phyloP scores from a whole-genome alignment of 2,797 vertebrate species.

The Fratercula arctica region DNA sequence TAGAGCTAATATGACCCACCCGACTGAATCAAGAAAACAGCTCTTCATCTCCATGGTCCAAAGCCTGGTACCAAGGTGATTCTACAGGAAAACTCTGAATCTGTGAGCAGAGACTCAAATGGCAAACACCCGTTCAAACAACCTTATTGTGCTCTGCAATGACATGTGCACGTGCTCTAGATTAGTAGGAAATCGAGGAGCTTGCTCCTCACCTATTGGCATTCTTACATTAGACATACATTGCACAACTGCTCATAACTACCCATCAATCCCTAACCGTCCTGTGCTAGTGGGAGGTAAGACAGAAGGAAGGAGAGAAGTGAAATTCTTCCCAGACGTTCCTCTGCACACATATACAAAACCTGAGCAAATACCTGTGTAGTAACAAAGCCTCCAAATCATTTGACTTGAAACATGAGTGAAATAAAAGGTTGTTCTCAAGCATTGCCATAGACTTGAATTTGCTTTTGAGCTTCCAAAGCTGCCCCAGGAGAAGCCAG shows the following conservation, averaged over 20 bases:
- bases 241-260: not conserved
- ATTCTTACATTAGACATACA: not conserved
- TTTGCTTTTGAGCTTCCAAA: not conserved
- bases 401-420: not conserved
- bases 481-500: not conserved
- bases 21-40: not conserved
- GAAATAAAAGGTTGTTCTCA: not conserved
- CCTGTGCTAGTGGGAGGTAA: not conserved
- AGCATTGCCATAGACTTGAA: not conserved
- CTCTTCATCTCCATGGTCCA: not conserved
- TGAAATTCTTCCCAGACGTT: not conserved
- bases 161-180: not conserved
- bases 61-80: not conserved
- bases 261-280: not conserved
- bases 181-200: not conserved
- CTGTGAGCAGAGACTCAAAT: not conserved
- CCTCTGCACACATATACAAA: not conserved
- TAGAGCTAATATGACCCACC: not conserved
- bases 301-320: not conserved
- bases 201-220: not conserved
- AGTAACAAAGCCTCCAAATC: not conserved
- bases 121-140: not conserved
- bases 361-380: not conserved
- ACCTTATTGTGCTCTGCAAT: not conserved
- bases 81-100: not conserved